Conservation (phyloP, 2,888 invertebrate genomes). For the Drosophila neoperkinsi region DNA sequence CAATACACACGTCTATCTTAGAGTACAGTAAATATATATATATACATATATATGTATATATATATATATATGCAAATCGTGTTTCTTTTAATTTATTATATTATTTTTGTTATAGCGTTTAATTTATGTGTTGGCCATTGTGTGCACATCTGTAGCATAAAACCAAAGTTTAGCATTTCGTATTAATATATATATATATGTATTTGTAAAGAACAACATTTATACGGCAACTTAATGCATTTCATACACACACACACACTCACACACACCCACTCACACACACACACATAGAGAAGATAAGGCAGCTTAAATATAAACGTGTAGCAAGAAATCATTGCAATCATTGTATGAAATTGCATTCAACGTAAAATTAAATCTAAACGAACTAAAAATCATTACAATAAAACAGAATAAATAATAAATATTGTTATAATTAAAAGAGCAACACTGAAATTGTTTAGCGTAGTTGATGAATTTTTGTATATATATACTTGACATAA, state of each 20-base stretch:
- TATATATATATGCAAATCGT: slow-evolving; percentile 28
- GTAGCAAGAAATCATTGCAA: slow-evolving; percentile 62
- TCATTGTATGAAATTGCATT: slow-evolving; percentile 78
- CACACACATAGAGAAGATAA: slow-evolving; percentile 46
- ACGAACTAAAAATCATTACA: slow-evolving; percentile 54
- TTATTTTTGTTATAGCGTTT: slow-evolving; percentile 67
- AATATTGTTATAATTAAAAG: slow-evolving; percentile 73
- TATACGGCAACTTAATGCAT: slow-evolving; percentile 65
- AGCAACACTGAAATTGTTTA: slow-evolving; percentile 79
- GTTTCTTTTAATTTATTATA: slow-evolving; percentile 50
- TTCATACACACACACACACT: slow-evolving; percentile 50
- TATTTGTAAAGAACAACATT: slow-evolving; percentile 75
- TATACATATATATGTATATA: neutral
- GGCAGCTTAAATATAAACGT: slow-evolving; percentile 48
- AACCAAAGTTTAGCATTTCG: slow-evolving; percentile 81
- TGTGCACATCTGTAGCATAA: slow-evolving; percentile 80
- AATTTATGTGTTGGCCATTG: slow-evolving; percentile 75
- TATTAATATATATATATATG: slow-evolving; percentile 65
- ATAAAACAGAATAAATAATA: slow-evolving; percentile 49
- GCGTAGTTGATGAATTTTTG: slow-evolving; percentile 82
- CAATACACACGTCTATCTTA: slow-evolving; percentile 44
- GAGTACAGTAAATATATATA: slow-evolving; percentile 16
- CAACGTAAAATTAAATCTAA: slow-evolving; percentile 62
- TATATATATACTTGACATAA: slow-evolving; percentile 76
- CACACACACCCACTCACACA: slow-evolving; percentile 26